Evolutionary conservation across 2,888 invertebrate species (phyloP), one percentile per base, ranked within the genome.

Genomic region (Chloroclystis v-ata): DNA sequence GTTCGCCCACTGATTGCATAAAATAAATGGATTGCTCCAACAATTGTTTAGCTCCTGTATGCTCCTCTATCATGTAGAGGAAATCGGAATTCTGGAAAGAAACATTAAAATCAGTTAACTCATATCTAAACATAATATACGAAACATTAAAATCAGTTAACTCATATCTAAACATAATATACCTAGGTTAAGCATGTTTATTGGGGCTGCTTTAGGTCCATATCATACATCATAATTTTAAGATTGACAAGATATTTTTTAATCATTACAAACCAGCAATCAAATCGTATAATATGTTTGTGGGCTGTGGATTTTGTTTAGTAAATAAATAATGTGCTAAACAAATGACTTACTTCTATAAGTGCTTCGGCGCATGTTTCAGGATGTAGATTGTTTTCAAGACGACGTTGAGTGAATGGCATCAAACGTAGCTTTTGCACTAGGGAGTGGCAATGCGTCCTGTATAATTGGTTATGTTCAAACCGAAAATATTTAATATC

Each of bases 1-100:
- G 72, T 25, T 78, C 72, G 0, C 76, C 68, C 1, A 65, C 56
- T 13, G 56, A 68, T 33, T 82, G 79, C 51, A 81, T 58, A 39
- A 62, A 75, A 0, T 61, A 64, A 1, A 82, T 70, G 0, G 61
- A 44, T 12, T 65, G 60, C 47, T 83, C 78, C 1, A 83, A 37
- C 0, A 70, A 4, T 1, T 57, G 56, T 12, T 59, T 71, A 0
- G 61, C 82, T 0, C 49, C 20, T 0, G 53, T 38, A 28, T 68
- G 63, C 1, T 77, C 72, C 5, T 82, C 79, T 1, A 67, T 16
- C 0, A 53, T 54, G 44, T 76, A 78, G 26, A 72, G 50, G 1
- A 59, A 49, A 9, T 80, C 77, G 1, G 67, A 56, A 8, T 59
- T 57, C 80, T 80, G 58, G 39, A 68, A 64, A 28, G 13, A 46